phyloP scores from a whole-genome alignment of 2,888 invertebrate genomes.

The Pegoplata infirma region DNA sequence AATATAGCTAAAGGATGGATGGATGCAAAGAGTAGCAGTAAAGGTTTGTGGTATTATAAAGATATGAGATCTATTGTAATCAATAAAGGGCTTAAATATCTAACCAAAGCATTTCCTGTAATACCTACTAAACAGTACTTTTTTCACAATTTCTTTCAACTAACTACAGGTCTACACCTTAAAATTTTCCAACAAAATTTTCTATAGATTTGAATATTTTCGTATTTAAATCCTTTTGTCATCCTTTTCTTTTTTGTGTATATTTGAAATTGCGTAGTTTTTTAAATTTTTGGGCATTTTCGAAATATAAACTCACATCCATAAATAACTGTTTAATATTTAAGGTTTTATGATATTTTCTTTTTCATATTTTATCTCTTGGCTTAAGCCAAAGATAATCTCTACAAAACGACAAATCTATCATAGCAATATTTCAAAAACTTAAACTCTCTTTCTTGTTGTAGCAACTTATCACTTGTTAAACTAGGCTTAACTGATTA shows the following conservation, averaged over 20 bases:
- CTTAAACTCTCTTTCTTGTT: constrained; percentile 41
- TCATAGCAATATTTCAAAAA: constrained; percentile 28
- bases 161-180: not conserved
- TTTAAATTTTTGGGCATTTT: not conserved
- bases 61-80: constrained; percentile 57
- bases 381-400: constrained; percentile 36
- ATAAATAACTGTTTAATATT: not conserved
- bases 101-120: constrained; percentile 41
- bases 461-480: constrained; percentile 37
- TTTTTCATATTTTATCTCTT: constrained; percentile 26
- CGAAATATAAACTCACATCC: not conserved
- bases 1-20: constrained; percentile 1
- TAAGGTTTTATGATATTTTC: not conserved
- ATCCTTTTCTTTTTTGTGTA: constrained; percentile 27
- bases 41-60: constrained; percentile 49
- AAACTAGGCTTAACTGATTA: constrained; percentile 25
- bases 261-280: constrained; percentile 34
- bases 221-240: constrained; percentile 40
- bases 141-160: constrained; percentile 9
- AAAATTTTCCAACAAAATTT: not conserved
- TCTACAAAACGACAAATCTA: constrained; percentile 3
- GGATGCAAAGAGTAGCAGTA: constrained; percentile 45
- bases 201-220: constrained; percentile 18
- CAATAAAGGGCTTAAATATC: constrained; percentile 58
- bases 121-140: constrained; percentile 4